These are phyloP conservation scores for Homalodisca vitripennis DNA, from an alignment of 1,140 invertebrate species.

Conservation along the genomic window DNA sequence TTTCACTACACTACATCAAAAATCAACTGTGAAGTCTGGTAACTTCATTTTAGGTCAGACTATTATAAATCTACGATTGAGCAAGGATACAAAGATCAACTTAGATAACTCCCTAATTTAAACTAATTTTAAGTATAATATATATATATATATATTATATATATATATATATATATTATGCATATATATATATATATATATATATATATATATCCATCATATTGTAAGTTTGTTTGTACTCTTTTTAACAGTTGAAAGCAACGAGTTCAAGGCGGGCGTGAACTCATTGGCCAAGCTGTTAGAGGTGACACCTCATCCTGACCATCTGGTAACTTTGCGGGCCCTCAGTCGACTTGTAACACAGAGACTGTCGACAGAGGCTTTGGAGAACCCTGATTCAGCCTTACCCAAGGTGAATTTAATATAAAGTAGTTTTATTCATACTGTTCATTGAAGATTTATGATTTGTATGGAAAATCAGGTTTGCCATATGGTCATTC, in stretches of 20 bases:
- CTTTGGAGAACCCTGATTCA: slow-evolving; percentile 62
- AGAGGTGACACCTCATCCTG: slow-evolving; percentile 75
- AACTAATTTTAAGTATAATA: too few relatives aligned
- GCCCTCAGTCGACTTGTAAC: slow-evolving; percentile 69
- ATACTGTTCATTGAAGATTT: too few relatives aligned
- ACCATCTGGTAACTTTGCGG: slow-evolving; percentile 75
- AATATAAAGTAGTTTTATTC: slow-evolving; percentile 36
- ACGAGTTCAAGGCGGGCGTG: slow-evolving; percentile 81
- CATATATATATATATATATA: too few relatives aligned
- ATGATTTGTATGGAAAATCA: too few relatives aligned
- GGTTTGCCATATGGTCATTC: too few relatives aligned
- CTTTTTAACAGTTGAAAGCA: slow-evolving; percentile 69
- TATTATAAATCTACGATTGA: too few relatives aligned
- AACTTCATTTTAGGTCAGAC: too few relatives aligned
- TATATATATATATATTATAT: too few relatives aligned
- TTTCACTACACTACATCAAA: too few relatives aligned
- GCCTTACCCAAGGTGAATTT: slow-evolving; percentile 50
- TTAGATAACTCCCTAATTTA: too few relatives aligned
- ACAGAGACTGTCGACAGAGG: slow-evolving; percentile 62
- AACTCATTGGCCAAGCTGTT: slow-evolving; percentile 73
- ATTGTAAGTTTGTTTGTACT: slow-evolving; percentile 18
- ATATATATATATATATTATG: too few relatives aligned
- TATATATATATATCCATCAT: slow-evolving; percentile 9
- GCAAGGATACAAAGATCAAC: not conserved
- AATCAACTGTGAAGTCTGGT: too few relatives aligned